Percentiles rank a stretch among this genome's conserved stretches.
Conservation (phyloP, 2,888 invertebrate genomes). For the Drosophila ochracea region DNA sequence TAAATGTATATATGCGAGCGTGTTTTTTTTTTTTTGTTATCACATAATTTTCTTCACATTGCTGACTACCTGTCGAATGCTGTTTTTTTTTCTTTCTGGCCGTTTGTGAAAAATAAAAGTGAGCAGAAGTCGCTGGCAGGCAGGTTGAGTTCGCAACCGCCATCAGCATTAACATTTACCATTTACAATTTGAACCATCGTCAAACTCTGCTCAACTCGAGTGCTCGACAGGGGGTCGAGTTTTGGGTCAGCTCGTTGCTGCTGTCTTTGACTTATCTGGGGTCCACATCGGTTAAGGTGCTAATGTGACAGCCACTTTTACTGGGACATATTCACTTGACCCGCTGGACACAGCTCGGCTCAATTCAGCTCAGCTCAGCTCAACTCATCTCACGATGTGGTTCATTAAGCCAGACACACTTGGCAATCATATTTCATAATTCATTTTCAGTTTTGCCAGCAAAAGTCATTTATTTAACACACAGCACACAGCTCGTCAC, state of each 20-base stretch:
- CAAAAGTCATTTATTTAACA: slow-evolving; percentile 62
- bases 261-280: slow-evolving; percentile 77
- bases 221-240: slow-evolving; percentile 52
- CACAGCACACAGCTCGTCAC: slow-evolving; percentile 44
- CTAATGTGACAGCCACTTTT: slow-evolving; percentile 81
- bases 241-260: slow-evolving; percentile 43
- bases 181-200: slow-evolving; percentile 43
- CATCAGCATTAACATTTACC: slow-evolving; percentile 41
- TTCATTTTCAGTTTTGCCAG: slow-evolving; percentile 55
- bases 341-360: slow-evolving; percentile 18
- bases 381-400: slow-evolving; percentile 19
- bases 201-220: slow-evolving; percentile 5
- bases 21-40: slow-evolving; percentile 50
- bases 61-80: slow-evolving; percentile 74
- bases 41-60: slow-evolving; percentile 73
- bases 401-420: slow-evolving; percentile 62
- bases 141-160: slow-evolving; percentile 29
- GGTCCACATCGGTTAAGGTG: slow-evolving; percentile 75
- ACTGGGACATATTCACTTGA: slow-evolving; percentile 36
- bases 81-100: slow-evolving; percentile 38
- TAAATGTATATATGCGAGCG: background rate
- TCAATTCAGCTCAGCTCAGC: slow-evolving; percentile 10
- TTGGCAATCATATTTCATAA: slow-evolving; percentile 72
- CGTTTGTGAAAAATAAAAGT: slow-evolving; percentile 78
- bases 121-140: slow-evolving; percentile 64